Evolutionary conservation across 2,113 vertebrate species (phyloP), one percentile per base, ranked within the genome.

Genomic region (Macaca mulatta): DNA sequence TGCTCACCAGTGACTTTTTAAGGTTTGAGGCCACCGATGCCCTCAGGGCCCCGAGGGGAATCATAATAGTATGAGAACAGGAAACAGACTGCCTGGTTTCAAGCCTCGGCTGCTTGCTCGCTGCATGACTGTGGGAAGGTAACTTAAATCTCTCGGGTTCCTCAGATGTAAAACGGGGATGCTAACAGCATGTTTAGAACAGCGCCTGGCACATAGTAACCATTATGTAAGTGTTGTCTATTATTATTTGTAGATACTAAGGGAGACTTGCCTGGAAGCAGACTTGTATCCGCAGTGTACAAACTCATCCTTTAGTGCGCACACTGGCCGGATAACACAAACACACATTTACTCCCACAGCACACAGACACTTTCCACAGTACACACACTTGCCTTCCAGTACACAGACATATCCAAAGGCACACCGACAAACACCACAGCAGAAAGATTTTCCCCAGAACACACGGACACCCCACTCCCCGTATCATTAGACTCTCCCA

Each of bases 171-270:
- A 93, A 94, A 79, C 83, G 67, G 27, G 75, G 83, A 40, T 75
- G 27, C 43, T 67, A 50, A 77, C 88, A 90, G 40, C 59, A 82
- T 18, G 10, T 94, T 89, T 91, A 86, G 64, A 88, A 82, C 48
- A 89, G 22, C 90, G 67, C 79, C 50, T 16, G 14, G 3, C 61
- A 38, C 7, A 8, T 43, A 55, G 79, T 92, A 81, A 85, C 38
- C 13, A 27, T 77, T 91, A 88, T 45, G 9, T 80, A 83, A 64
- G 32, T 85, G 45, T 81, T 96, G 64, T 70, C 67, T 84, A 40
- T 93, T 97, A 75, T 87, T 92, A 80, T 95, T 86, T 94, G 79
- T 94, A 94, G 81, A 85, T 86, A 89, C 80, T 90, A 87, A 90
- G 84, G 67, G 77, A 84, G 10, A 70, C 38, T 81, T 96, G 13